These are phyloP conservation scores for Palythoa caribaeorum DNA, from an alignment of 92 coral and sea anemone genomes.

Conservation along the genomic window DNA sequence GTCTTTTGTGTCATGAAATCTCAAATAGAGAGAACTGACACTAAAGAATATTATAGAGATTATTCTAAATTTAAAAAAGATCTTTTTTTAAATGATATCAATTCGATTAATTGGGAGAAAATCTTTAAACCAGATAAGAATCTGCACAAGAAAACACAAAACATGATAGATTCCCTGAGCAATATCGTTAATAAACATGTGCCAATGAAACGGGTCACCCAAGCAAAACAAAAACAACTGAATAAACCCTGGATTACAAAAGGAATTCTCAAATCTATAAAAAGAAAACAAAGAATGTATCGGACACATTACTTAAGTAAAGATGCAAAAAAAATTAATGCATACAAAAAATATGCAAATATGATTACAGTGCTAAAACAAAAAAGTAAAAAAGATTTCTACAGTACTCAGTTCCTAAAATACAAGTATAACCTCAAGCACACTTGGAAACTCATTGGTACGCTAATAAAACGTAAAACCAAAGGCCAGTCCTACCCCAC, in stretches of 20 bases:
- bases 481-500: conserved; percentile 47
- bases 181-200: conserved; percentile 62
- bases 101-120: conserved; percentile 44
- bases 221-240: conserved; percentile 25
- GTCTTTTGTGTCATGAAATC: conserved; percentile 52
- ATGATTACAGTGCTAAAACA: conserved; percentile 36
- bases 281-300: conserved; percentile 51
- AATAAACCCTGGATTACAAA: conserved; percentile 44
- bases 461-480: conserved; percentile 60
- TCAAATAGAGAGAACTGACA: conserved; percentile 29
- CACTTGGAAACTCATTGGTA: conserved; percentile 62
- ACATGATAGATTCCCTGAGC: conserved; percentile 41
- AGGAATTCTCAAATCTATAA: conserved; percentile 58
- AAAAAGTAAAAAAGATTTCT: conserved; percentile 52
- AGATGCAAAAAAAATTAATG: conserved; percentile 13
- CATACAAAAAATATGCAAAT: conserved; percentile 56
- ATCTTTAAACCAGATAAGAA: conserved; percentile 20
- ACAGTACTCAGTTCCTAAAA: conserved; percentile 35
- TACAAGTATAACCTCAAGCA: conserved; percentile 45
- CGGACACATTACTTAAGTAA: conserved; percentile 33
- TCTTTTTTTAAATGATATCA: conserved; percentile 53
- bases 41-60: conserved; percentile 51
- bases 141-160: conserved; percentile 49
- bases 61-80: conserved; percentile 57
- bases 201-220: conserved; percentile 51